Evolutionary conservation across 2,888 invertebrate genomes (phyloP).

Genomic region (Ennomos fuscantarius): DNA sequence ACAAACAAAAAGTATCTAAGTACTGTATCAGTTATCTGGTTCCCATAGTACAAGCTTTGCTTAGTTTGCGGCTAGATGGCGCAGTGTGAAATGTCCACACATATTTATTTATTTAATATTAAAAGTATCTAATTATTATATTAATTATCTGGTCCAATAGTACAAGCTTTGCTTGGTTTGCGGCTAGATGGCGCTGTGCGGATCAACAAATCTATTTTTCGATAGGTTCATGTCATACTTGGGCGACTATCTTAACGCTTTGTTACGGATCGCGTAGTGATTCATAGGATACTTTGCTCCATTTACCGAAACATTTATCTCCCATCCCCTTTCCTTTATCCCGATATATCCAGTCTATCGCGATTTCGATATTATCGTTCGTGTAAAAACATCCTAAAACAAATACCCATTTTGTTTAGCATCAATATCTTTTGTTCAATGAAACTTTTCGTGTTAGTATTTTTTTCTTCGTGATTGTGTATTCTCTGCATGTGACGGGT

Average conservation of each 20-base stretch:
- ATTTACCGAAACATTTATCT: constrained; percentile 26
- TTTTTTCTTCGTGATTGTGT: constrained; percentile 7
- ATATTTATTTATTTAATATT: too few relatives aligned
- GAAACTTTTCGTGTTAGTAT: constrained; percentile 3
- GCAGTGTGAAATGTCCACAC: too few relatives aligned
- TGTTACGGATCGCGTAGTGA: constrained; percentile 18
- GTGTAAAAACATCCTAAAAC: constrained; percentile 19
- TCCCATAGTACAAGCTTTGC: too few relatives aligned
- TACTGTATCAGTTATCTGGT: too few relatives aligned
- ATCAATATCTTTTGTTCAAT: constrained; percentile 1
- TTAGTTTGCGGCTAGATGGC: too few relatives aligned
- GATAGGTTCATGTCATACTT: constrained; percentile 4
- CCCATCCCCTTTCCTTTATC: constrained; percentile 7
- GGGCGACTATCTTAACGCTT: constrained; percentile 4
- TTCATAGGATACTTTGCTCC: constrained; percentile 23
- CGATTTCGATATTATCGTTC: constrained; percentile 16
- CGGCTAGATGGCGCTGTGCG: too few relatives aligned
- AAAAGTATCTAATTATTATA: too few relatives aligned
- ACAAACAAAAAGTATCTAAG: too few relatives aligned
- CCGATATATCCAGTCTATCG: constrained; percentile 22
- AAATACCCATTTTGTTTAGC: constrained; percentile 18
- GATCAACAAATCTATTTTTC: background rate
- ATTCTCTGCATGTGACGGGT: constrained; percentile 13
- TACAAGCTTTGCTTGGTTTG: too few relatives aligned
- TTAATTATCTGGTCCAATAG: too few relatives aligned